Percentiles rank a stretch among this genome's conserved stretches.
phyloP scores from a whole-genome alignment of 2,888 invertebrate species.

The Formica aserva region DNA sequence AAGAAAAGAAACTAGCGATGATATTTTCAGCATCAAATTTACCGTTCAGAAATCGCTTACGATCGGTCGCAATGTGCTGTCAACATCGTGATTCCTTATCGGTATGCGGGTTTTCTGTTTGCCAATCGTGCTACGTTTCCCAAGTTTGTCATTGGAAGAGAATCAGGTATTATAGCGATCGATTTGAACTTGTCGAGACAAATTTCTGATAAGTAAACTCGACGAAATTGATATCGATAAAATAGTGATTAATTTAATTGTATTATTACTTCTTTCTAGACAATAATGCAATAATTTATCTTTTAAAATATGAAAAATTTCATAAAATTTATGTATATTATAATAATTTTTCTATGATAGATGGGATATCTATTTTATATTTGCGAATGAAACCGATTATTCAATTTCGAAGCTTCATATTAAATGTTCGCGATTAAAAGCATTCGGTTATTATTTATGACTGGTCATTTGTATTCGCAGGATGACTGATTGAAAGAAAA shows the following conservation, averaged over 20 bases:
- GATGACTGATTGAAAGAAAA: constrained; percentile 48
- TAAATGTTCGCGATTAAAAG: constrained; percentile 22
- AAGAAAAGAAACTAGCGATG: background rate
- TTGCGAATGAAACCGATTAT: constrained; percentile 20
- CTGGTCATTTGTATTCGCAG: constrained; percentile 34
- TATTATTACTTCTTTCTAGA: background rate
- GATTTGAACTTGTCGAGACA: constrained; percentile 16
- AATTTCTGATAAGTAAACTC: background rate
- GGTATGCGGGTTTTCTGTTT: constrained; percentile 44
- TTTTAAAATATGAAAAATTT: background rate
- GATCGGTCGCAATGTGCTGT: constrained; percentile 4
- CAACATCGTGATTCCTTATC: constrained; percentile 44
- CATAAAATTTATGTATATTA: background rate
- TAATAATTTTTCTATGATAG: background rate
- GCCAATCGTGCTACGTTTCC: constrained; percentile 36
- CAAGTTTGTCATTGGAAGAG: constrained; percentile 38
- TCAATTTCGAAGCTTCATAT: background rate
- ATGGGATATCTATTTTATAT: constrained; percentile 2
- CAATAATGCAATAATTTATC: background rate
- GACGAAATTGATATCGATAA: constrained; percentile 12
- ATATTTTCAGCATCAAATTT: background rate
- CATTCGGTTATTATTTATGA: constrained; percentile 30
- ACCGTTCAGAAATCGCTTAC: constrained; percentile 21
- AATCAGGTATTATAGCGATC: constrained; percentile 25
- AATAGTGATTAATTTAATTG: background rate